Conservation (phyloP, 2,888 invertebrate genomes). For the Mycalesis mineus region DNA sequence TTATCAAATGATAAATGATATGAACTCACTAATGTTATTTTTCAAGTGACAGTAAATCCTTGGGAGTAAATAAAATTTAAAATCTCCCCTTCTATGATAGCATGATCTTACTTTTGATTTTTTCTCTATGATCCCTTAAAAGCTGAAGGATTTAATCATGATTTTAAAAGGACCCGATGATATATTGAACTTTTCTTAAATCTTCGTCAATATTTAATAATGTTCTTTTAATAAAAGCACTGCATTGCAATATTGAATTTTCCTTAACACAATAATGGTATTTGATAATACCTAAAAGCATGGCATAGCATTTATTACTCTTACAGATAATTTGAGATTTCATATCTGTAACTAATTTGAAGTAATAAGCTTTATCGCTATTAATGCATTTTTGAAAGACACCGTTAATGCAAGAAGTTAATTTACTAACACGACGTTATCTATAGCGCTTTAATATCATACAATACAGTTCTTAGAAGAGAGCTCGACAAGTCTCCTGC, state of each 20-base stretch:
- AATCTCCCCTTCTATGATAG: constrained; percentile 50
- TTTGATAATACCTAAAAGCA: no score
- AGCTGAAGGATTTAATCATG: background rate
- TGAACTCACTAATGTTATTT: constrained; percentile 57
- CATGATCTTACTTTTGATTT: constrained; percentile 37
- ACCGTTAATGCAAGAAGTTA: background rate
- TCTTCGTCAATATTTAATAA: no score
- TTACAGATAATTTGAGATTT: no score
- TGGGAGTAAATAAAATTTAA: constrained; percentile 51
- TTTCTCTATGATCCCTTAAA: constrained; percentile 17
- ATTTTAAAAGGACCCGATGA: background rate
- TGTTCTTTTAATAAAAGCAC: no score
- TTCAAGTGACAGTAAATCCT: constrained; percentile 61
- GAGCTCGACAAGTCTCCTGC: constrained; percentile 37
- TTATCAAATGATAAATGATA: constrained; percentile 68
- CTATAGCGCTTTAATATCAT: constrained; percentile 6
- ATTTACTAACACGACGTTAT: background rate
- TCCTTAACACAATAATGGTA: no score
- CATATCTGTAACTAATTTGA: background rate
- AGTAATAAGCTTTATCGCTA: background rate
- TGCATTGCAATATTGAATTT: no score
- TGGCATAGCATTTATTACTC: no score
- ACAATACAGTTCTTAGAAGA: constrained; percentile 37
- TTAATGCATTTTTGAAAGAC: background rate
- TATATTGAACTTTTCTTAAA: background rate